These are phyloP conservation scores for Oryctolagus cuniculus DNA, from an alignment of 2,113 vertebrate species.

Conservation along the genomic window mOryCun1.1 NC_091436.1:164943001-164943500, in stretches of 20 bases:
- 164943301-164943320: background rate
- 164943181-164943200: background rate
- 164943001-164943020: background rate
- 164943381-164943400: no score
- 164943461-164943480: background rate
- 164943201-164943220: background rate
- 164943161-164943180: accelerated
- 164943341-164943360: background rate
- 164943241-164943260: background rate
- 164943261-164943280: accelerated
- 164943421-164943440: background rate
- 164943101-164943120: background rate
- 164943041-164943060: background rate
- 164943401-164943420: accelerated
- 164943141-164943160: background rate
- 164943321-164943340: background rate
- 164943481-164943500: background rate
- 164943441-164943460: background rate
- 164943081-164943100: background rate
- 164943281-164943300: background rate
- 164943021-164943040: background rate
- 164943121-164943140: background rate
- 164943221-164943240: background rate
- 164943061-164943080: background rate
- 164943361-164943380: background rate